These are phyloP conservation scores for Kryptopterus vitreolus DNA, from an alignment of 2,797 vertebrate genomes.

Conservation along the genomic window DNA sequence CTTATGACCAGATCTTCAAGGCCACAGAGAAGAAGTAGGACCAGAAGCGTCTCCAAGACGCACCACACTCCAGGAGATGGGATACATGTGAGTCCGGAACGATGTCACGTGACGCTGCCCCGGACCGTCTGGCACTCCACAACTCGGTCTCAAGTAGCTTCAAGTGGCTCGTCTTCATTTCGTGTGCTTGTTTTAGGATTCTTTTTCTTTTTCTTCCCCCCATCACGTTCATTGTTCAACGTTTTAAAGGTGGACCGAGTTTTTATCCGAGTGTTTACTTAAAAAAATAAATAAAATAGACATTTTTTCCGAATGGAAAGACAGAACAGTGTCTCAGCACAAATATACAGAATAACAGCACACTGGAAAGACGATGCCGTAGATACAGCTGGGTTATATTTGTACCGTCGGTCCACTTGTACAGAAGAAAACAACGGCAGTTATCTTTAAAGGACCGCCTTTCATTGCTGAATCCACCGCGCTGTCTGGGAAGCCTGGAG, in stretches of 20 bases:
- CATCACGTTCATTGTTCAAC: slow-evolving; percentile 7
- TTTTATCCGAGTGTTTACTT: slow-evolving; percentile 18
- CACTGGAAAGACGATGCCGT: not conserved
- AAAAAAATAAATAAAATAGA: slow-evolving; percentile 8
- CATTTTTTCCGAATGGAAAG: slow-evolving; percentile 21
- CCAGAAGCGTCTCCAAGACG: slow-evolving; percentile 3
- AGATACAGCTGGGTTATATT: not conserved
- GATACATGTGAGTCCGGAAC: slow-evolving; percentile 17
- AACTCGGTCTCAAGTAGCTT: slow-evolving; percentile 30
- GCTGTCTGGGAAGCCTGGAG: not conserved
- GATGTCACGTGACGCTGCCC: not conserved
- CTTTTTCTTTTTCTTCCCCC: slow-evolving; percentile 27
- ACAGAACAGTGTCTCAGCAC: slow-evolving; percentile 17
- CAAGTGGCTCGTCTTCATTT: slow-evolving; percentile 39
- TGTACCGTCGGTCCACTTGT: slow-evolving; percentile 5
- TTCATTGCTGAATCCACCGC: not conserved
- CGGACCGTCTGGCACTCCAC: not conserved
- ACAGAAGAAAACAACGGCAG: slow-evolving; percentile 7
- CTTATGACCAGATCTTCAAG: slow-evolving; percentile 92
- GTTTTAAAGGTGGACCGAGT: slow-evolving; percentile 14
- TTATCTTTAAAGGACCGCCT: slow-evolving; percentile 2
- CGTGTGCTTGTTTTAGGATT: slow-evolving; percentile 42
- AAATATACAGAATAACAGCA: not conserved
- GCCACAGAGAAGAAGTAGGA: slow-evolving; percentile 76
- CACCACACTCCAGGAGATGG: slow-evolving; percentile 7